Base-by-base conservation (phyloP, 2,888 invertebrate species). In the Listrodromus nycthemerus region DNA sequence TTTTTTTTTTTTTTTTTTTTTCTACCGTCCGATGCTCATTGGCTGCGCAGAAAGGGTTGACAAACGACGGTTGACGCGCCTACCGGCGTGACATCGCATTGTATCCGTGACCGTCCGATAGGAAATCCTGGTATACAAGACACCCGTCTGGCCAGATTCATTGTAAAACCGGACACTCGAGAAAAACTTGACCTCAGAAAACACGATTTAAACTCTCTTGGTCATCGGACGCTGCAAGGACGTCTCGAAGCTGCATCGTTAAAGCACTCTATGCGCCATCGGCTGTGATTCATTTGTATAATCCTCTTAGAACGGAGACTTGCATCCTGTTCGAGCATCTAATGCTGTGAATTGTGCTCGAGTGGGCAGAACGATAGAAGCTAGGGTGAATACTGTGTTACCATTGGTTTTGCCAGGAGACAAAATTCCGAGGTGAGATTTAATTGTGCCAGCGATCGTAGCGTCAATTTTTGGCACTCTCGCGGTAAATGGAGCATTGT, bases 21-120 rank as follows among this genome's bases (percentile, higher is more conserved):
- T 50, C n/a, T 24, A 24, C 48, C 21, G 61, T 10, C 67, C 61
- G 58, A 27, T 61, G 52, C 75, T 66, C 69, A 80, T 73, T 82
- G 81, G 80, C 69, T 82, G 79, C 73, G 70, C 37, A 61, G 45
- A 71, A 78, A 75, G 77, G 78, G 77, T 82, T 84, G 82, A 82
- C 80, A 84, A 84, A 86, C 78, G 80, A 76, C 30, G 78, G 66
- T 63, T 75, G 74, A 70, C 27, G 76, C 48, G 24, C 48, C 33
- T 50, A 75, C 70, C 73, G 27, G 50, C 61, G 50, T 41, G 73
- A 78, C 65, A 33, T 77, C 37, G 58, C 13, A 73, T 73, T 58
- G 79, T 71, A 45, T 19, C 52, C 41, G 45, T 24, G 55, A 65
- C 81, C 37, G 45, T 69, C 41, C 37, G 13, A 24, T 16, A 33